Percentiles rank a stretch among this genome's conserved stretches.
These are phyloP conservation scores for Willisornis vidua DNA, from an alignment of 2,113 vertebrate species.

Conservation along the genomic window DNA sequence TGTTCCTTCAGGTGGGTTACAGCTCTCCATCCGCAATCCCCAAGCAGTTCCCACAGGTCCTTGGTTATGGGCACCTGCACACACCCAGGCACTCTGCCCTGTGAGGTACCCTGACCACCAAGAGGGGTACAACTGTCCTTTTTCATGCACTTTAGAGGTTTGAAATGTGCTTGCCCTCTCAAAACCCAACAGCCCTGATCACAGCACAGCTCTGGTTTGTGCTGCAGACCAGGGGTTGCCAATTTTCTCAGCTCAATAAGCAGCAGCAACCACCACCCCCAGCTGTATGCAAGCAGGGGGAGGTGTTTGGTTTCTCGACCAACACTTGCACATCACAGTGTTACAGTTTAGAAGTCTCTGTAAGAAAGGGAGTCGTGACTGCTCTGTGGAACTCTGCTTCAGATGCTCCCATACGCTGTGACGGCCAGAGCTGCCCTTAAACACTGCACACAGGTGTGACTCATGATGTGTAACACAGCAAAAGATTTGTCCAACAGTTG, in stretches of 20 bases:
- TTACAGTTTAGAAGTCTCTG: neutral
- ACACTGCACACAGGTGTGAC: neutral
- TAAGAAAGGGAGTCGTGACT: conserved; percentile 11
- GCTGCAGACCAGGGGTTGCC: neutral
- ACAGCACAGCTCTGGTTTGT: neutral
- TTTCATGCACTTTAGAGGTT: neutral
- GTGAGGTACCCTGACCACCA: neutral
- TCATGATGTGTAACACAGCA: neutral
- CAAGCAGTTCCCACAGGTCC: neutral
- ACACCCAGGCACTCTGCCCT: neutral
- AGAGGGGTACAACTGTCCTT: accelerated
- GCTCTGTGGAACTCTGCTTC: neutral
- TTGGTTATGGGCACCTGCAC: neutral
- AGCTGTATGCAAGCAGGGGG: neutral
- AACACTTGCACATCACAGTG: neutral
- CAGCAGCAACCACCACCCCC: neutral
- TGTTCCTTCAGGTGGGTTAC: neutral
- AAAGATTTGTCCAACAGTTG: neutral
- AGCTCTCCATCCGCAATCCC: neutral
- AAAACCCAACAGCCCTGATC: neutral
- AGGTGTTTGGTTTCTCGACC: neutral
- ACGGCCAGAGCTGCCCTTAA: conserved; percentile 1
- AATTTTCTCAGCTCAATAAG: neutral
- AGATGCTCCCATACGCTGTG: neutral
- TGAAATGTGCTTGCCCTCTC: neutral